Base-by-base conservation (phyloP, 64 coral and sea anemone genomes). In the Montipora efflorescens region DNA sequence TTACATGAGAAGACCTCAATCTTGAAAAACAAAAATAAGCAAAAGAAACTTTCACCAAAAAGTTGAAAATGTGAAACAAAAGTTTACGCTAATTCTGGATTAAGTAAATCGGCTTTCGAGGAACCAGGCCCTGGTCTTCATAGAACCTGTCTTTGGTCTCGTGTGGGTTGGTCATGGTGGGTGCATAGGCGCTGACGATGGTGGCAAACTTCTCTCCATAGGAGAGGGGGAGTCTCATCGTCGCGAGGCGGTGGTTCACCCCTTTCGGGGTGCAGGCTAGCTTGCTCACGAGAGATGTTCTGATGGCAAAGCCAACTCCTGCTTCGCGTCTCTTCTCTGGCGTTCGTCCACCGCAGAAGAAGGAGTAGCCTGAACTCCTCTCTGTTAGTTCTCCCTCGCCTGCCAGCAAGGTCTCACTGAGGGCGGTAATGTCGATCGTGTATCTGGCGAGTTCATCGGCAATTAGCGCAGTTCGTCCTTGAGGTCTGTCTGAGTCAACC, bases 381-480 rank as follows among this genome's bases (percentile, higher is more conserved):
- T 66, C 61, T 16, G 9, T 66, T 16, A 66, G 61, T 16, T 66
- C 10, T 12, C 61, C 61, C 16, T 66, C 1, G 16, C 16, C 16
- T 66, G 61, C 61, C 10, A 66, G 16, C 61, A 3, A 5, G 61
- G 61, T 66, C 61, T 66, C 61, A 66, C 61, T 2, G 10, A 66
- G 61, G 10, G 16, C 61, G 9, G 61, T 5, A 16, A 66, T 66
- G 16, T 66, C 10, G 61, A 66, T 66, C 10, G 9, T 66, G 10
- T 79, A 12, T 79, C 68, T 74, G 68, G 51, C 1, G 64, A 74
- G 64, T 72, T 87, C 67, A 70, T 67, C 72, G 28, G 84, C 84
- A 19, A 87, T 61, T 66, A 87, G 83, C 67, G 61, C 83, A 21
- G 83, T 87, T 61, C 62, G 23, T 87, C 83, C 67, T 44, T 87